These are phyloP conservation scores for Lutraria rhynchaena DNA, from an alignment of 1,140 invertebrate species.

Conservation along the genomic window DNA sequence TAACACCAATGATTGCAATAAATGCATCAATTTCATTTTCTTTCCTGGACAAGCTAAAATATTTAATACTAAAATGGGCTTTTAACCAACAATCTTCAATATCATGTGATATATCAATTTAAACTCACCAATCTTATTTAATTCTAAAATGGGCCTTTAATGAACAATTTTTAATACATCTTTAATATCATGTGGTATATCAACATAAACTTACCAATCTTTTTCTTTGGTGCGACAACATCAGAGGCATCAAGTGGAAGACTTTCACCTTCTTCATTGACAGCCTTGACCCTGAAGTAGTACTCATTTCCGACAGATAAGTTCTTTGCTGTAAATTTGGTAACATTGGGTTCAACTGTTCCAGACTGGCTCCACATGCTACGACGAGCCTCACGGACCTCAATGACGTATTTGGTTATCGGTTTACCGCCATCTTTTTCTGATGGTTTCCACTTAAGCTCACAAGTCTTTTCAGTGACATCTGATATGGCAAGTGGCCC, in stretches of 20 bases:
- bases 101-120: no score
- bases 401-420: constrained; percentile 96
- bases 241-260: constrained; percentile 92
- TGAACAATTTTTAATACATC: no score
- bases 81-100: no score
- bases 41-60: no score
- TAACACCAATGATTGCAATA: no score
- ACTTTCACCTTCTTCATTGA: constrained; percentile 90
- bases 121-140: no score
- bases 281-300: constrained; percentile 95
- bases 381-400: constrained; percentile 91
- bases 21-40: no score
- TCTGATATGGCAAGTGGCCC: constrained; percentile 89
- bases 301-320: constrained; percentile 93
- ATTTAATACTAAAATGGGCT: no score
- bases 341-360: constrained; percentile 84
- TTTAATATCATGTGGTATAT: no score
- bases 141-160: no score
- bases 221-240: constrained; percentile 75
- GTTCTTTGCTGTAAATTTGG: constrained; percentile 85
- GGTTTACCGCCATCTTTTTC: constrained; percentile 95
- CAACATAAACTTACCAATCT: constrained; percentile 70
- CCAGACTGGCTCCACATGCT: constrained; percentile 89
- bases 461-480: constrained; percentile 96
- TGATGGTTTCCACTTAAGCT: constrained; percentile 92